Conservation (phyloP, 2,113 vertebrate species). For the Cephalopterus ornatus region DNA sequence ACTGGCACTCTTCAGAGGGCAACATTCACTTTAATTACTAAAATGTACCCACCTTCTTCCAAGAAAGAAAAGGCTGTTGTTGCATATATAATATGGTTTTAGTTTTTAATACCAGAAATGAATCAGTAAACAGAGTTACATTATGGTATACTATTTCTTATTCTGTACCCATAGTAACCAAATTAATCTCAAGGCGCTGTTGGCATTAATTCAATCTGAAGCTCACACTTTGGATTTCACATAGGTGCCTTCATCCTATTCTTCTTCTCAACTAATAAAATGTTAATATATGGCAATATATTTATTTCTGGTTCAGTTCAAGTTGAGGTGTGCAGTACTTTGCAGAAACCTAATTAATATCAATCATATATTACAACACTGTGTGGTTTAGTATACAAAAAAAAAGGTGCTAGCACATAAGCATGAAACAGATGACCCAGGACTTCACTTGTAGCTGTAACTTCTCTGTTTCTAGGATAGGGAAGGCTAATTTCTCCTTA, state of each 20-base stretch:
- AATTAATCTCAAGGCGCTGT: slow-evolving; percentile 74
- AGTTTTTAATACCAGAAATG: slow-evolving; percentile 71
- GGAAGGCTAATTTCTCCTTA: not conserved
- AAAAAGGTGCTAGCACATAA: not conserved
- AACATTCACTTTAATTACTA: slow-evolving; percentile 66
- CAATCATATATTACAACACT: slow-evolving; percentile 69
- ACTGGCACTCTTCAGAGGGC: slow-evolving; percentile 51
- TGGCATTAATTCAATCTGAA: slow-evolving; percentile 73
- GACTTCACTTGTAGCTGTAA: not conserved
- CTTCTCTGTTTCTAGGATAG: slow-evolving; percentile 1
- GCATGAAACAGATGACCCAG: slow-evolving; percentile 41
- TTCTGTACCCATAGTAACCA: slow-evolving; percentile 72
- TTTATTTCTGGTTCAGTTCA: slow-evolving; percentile 77
- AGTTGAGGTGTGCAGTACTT: slow-evolving; percentile 67
- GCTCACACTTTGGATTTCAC: slow-evolving; percentile 68
- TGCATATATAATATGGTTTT: slow-evolving; percentile 67
- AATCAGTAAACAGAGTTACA: slow-evolving; percentile 74
- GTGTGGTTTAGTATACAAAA: slow-evolving; percentile 28
- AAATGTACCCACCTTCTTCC: slow-evolving; percentile 58
- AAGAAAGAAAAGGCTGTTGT: slow-evolving; percentile 62
- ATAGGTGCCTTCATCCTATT: slow-evolving; percentile 70
- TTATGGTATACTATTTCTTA: slow-evolving; percentile 71
- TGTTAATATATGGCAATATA: slow-evolving; percentile 75
- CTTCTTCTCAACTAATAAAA: slow-evolving; percentile 72
- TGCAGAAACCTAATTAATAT: slow-evolving; percentile 76